Evolutionary conservation across 2,113 vertebrate genomes (phyloP), one percentile per base, ranked within the genome.

Genomic region (Carassius carassius): DNA sequence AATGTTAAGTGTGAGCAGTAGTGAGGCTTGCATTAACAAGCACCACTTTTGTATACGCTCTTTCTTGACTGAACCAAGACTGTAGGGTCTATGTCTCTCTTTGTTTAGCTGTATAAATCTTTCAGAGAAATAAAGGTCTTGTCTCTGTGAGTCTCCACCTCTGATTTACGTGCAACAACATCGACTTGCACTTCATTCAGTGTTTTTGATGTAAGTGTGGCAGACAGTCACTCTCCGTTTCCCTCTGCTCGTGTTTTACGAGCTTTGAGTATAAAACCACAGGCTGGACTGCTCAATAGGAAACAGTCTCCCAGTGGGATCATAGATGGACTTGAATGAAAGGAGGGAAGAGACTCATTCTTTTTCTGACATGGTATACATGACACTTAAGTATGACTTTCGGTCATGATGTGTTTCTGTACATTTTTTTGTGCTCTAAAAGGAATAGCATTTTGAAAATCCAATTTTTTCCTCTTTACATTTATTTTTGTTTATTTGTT

Each of bases 221-320:
- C 72, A 82, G 63, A 65, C 19, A 47, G 41, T 82, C 80, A 54
- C 91, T 90, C 91, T 90, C 88, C 91, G 93, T 93, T 92, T 91
- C 91, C 86, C 91, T 85, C 92, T 92, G 91, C 92, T 91, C 93
- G 92, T 91, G 92, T 93, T 94, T 94, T 94, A 94, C 91, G 93
- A 93, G 90, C 91, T 90, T 51, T 84, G 90, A 93, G 92, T 92
- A 92, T 92, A 93, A 94, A 94, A 93, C 93, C 92, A 91, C 87
- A 81, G 4, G 44, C 84, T 82, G 76, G 84, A 84, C 86, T 54
- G 69, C 81, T 89, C 90, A 90, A 85, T 89, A 85, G 89, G 92
- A 90, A 87, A 90, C 3, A 37, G 72, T 78, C 65, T 76, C 80
- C 85, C 62, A 54, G 44, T 47, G 81, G 82, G 86, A 72, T 88